A percentile compares a stretch with the other conserved stretches of the same genome.
Evolutionary conservation across 2,888 invertebrate genomes (phyloP).

Genomic region (Cryptus armator): DNA sequence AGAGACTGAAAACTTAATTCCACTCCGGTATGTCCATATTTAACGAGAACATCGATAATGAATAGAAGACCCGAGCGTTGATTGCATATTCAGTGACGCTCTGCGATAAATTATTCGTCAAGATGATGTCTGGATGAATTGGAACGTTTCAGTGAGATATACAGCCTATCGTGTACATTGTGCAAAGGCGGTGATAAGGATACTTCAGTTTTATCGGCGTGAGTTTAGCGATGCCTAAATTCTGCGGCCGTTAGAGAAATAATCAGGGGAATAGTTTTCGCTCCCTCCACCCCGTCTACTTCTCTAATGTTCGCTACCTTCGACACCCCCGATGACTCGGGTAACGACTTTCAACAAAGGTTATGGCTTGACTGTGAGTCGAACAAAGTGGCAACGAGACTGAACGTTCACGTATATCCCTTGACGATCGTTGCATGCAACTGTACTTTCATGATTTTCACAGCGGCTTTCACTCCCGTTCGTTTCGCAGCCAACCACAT

Average conservation of each 20-base stretch:
- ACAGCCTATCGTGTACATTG: conserved; percentile 12
- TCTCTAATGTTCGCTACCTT: conserved; percentile 14
- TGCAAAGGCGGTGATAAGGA: conserved; percentile 54
- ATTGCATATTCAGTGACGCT: neutral
- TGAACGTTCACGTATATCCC: conserved; percentile 42
- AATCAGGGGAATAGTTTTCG: conserved; percentile 12
- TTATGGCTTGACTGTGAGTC: conserved; percentile 63
- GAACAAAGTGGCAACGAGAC: conserved; percentile 27
- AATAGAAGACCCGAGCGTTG: neutral
- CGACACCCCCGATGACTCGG: conserved; percentile 42
- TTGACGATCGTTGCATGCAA: conserved; percentile 13
- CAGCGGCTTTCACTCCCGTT: conserved; percentile 38
- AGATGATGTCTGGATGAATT: neutral
- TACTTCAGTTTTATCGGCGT: conserved; percentile 56
- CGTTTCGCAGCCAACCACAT: conserved; percentile 44
- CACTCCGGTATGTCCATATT: too few relatives aligned
- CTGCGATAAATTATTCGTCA: neutral
- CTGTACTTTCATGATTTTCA: conserved; percentile 23
- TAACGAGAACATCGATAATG: neutral
- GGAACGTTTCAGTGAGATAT: conserved; percentile 32
- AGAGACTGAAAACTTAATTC: neutral
- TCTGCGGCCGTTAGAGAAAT: conserved; percentile 25
- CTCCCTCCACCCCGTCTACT: conserved; percentile 1
- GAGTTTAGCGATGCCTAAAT: conserved; percentile 51
- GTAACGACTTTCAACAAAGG: neutral